Evolutionary conservation across 1,140 invertebrate genomes (phyloP), one percentile per base, ranked within the genome.

Genomic region (Gonioctena quinquepunctata): DNA sequence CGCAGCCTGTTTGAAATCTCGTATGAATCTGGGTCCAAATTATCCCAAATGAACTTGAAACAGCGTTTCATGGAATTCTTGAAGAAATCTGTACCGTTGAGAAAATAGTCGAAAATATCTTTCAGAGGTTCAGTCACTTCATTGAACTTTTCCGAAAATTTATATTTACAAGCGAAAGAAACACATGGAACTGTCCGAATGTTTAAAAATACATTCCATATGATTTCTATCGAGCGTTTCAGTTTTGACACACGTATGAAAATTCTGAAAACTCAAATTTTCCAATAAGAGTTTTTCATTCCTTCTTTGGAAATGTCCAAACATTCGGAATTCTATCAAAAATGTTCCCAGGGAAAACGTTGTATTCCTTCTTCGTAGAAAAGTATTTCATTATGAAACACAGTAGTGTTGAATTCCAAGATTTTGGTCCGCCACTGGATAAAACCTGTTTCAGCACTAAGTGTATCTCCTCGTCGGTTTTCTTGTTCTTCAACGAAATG

Each of bases 261-360:
- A 76, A 22, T 52, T 52, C 26, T 65, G 25, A 11, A 52, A 21
- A 21, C 62, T 67, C n/a, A 76, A 25, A 57, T 76, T 72, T 66
- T 72, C 70, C 49, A 89, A 72, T 25, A 87, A 76, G 3, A 87
- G 82, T 56, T 84, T 80, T 79, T 87, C 85, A 56, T 84, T 72
- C 2, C 26, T 79, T 76, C 66, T 84, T 81, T n/a, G 21, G 61
- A 6, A 70, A 70, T 1, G 71, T 76, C n/a, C n/a, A n/a, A n/a
- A n/a, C n/a, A n/a, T 28, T 66, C 18, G 63, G 63, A 50, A 66
- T 5, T 3, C 5, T 3, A 2, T 13, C 27, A 23, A 66, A 79
- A 66, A 78, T 77, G 23, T 82, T 75, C 1, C 16, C 11, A n/a
- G n/a, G n/a, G n/a, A n/a, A n/a, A n/a, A n/a, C n/a, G n/a, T n/a